These are phyloP conservation scores for Drosophila paramelanica DNA, from an alignment of 2,888 invertebrate species.

Conservation along the genomic window DNA sequence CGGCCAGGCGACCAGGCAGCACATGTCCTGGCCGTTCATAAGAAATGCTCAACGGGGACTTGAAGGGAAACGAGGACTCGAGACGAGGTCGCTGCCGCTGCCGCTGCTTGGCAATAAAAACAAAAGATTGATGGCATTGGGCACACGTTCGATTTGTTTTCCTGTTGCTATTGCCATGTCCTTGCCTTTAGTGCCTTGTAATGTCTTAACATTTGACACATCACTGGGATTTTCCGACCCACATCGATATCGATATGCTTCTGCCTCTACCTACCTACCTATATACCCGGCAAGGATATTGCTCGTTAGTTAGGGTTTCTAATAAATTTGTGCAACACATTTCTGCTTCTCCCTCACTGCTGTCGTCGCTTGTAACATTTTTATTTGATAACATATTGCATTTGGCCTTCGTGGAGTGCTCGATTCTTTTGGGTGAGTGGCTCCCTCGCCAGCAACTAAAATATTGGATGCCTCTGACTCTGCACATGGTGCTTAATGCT, in stretches of 20 bases:
- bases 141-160: constrained; percentile 82
- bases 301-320: constrained; percentile 82
- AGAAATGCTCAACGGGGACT: constrained; percentile 68
- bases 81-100: constrained; percentile 18
- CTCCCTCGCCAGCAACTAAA: constrained; percentile 51
- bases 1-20: constrained; percentile 13
- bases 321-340: constrained; percentile 82
- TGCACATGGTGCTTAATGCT: constrained; percentile 39
- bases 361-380: constrained; percentile 82
- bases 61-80: constrained; percentile 22
- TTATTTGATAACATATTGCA: constrained; percentile 82
- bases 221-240: constrained; percentile 76
- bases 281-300: constrained; percentile 66
- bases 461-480: constrained; percentile 60
- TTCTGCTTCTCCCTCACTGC: constrained; percentile 55
- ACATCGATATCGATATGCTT: constrained; percentile 47
- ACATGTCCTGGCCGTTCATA: constrained; percentile 63
- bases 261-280: neutral
- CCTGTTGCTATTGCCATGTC: constrained; percentile 75
- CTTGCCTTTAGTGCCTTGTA: constrained; percentile 80
- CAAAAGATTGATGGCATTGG: constrained; percentile 82
- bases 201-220: constrained; percentile 84
- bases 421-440: constrained; percentile 49
- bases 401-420: constrained; percentile 54
- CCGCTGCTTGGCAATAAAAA: constrained; percentile 74